Base-by-base conservation (phyloP, 2,888 invertebrate species). In the Vanessa cardui region DNA sequence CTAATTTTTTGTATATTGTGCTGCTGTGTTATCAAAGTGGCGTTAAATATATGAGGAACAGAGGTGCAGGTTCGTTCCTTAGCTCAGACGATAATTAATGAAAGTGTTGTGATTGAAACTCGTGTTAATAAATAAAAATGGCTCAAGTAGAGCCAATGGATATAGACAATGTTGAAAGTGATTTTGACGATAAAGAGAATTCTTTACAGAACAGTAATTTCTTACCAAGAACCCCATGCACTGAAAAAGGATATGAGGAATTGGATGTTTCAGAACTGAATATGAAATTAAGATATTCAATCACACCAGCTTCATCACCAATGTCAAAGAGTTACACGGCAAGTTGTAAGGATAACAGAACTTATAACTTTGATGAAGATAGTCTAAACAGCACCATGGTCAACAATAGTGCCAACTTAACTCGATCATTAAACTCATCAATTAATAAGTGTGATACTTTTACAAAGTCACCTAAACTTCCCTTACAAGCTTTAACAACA, bases 181-280 rank as follows among this genome's bases (percentile, higher is more conserved):
- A 88, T 62, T 91, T 89, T 77, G 92, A 92, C 71, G 85, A 92
- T 74, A 92, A 92, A 77, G 92, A 92, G 73, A 92, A 92, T 72
- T 82, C 83, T 68, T 84, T 82, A 71, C 86, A 86, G 59, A 86
- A 86, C 69, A 87, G 78, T 74, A 91, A 91, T 87, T 85, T 88
- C 52, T 77, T 85, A 45, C 81, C 79, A n/a, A 76, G 76, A 64
- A 78, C 80, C 3, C 77, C 88, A 0, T 85, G 85, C 73, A 88
- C 87, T 0, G 91, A 92, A 68, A 92, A 90, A 73, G 90, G 90
- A 1, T 90, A 89, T 68, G 92, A 92, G 74, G 91, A 91, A 70
- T 69, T 91, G 73, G 91, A 92, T 77, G 86, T 89, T 1, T 89
- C 92, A 0, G 92, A 92, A 70, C 77, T 90, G 12, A 92, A 89